Base-by-base conservation (phyloP, 2,113 vertebrate genomes). In the Atlantisia rogersi region DNA sequence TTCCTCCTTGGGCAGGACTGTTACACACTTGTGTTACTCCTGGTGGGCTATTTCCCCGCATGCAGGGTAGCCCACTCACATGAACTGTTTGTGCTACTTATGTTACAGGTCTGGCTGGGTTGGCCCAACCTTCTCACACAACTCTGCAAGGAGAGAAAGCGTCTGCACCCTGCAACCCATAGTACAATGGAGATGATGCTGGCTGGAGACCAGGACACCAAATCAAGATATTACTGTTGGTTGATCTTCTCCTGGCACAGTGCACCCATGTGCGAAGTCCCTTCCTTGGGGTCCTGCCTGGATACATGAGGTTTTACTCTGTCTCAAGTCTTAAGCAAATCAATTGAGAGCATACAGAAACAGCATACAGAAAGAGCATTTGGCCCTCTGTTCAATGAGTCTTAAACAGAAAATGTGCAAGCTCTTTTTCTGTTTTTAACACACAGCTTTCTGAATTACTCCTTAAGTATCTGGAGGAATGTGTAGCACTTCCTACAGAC, bases 381-480 rank as follows among this genome's bases (percentile, higher is more conserved):
- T 8, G 18, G 7, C 12, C 9, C 2, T 1, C 35, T 48, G 5
- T 55, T 89, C 40, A 39, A 2, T 3, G 10, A 60, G 25, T 40
- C 52, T 37, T 18, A 37, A 31, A 37, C 4, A 53, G 59, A 63
- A 55, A 52, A 32, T 8, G 2, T 14, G 19, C 39, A 67, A 81
- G 14, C 0, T 80, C 5, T 52, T 86, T 91, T 77, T 82, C 28
- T 84, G 18, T 26, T 94, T 73, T 82, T 63, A 75, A 50, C 18
- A 35, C 52, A 25, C 7, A 91, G 39, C 12, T 80, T 92, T 82
- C 48, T 65, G 69, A 82, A 74, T 62, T 92, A 40, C 48, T 71
- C 93, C 35, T 78, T 65, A 79, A 82, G 68, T 67, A 78, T 64
- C 46, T 74, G 21, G 52, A 86, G 28, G 65, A 92, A 86, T 7